phyloP scores from a whole-genome alignment of 2,113 vertebrate species.

The Struthio camelus region DNA sequence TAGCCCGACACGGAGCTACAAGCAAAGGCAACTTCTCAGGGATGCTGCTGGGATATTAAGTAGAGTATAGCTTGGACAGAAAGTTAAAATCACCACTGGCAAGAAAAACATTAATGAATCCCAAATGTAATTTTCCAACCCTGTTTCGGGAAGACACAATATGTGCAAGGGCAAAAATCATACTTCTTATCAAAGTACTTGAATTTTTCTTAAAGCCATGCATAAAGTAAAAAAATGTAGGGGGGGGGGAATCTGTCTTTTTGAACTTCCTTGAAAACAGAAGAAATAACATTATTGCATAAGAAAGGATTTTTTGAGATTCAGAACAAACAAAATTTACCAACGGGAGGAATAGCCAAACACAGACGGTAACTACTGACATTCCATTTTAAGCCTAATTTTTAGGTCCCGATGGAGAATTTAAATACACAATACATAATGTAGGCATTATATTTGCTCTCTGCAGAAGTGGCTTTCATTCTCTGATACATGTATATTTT shows the following conservation, averaged over 20 bases:
- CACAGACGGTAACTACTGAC: background rate
- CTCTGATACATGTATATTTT: background rate
- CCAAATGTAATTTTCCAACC: background rate
- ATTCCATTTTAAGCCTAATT: background rate
- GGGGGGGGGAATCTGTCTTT: background rate
- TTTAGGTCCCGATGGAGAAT: background rate
- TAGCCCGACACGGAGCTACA: background rate
- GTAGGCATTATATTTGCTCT: background rate
- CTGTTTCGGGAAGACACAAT: background rate
- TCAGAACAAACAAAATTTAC: conserved; percentile 5
- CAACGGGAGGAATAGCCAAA: background rate
- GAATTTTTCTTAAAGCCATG: background rate
- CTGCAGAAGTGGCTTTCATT: conserved; percentile 11
- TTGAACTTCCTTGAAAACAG: background rate
- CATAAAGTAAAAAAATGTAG: background rate
- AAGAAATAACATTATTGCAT: background rate
- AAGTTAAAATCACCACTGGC: background rate
- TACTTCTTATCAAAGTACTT: background rate
- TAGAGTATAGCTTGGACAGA: background rate
- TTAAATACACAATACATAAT: background rate
- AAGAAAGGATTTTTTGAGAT: background rate
- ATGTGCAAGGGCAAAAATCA: background rate
- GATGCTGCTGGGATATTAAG: background rate
- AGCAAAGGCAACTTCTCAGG: background rate
- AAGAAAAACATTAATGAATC: background rate